Base-by-base conservation (phyloP, 2,888 invertebrate species). In the Lypha dubia region DNA sequence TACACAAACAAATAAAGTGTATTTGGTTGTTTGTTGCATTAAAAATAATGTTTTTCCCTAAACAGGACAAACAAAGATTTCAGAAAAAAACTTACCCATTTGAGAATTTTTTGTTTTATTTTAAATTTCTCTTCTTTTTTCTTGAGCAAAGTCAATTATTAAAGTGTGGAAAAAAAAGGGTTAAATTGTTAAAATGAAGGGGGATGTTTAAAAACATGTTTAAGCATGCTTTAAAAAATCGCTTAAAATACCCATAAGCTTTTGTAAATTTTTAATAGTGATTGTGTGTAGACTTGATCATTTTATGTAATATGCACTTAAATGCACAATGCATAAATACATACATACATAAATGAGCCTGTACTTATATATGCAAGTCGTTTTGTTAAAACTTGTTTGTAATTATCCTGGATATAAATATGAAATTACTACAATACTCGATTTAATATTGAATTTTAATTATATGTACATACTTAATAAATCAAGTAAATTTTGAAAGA, bases 51-150 rank as follows among this genome's bases (percentile, higher is more conserved):
- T 46, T 71, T 41, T 35, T 35, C 20, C 41, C 35, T n/a, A 35
- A 53, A 71, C 44, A 11, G 58, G 28, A 63, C 49, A 13, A 63
- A 1, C 13, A 49, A 49, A 56, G 35, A 51, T 49, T 9, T 22
- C 24, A 49, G 38, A 0, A 46, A 17, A 24, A 38, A 80, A 68
- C 38, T 35, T 60, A 56, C 32, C 41, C 58, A 76, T 53, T 62
- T 68, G 62, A 41, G 38, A 62, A 63, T 70, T 53, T 70, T 81
- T 81, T 75, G 62, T 74, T 68, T 79, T 73, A 56, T 60, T 51
- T 70, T 44, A 53, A 24, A n/a, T n/a, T 17, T 8, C 17, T 62
- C 41, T 51, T 41, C n/a, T 11, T 53, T 35, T 8, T 24, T 65
- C 15, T 58, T 24, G 24, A 28, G 53, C 62, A 71, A 53, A 35